Evolutionary conservation across 2,888 invertebrate species (phyloP).

Genomic region (Pemphredon lugubris): DNA sequence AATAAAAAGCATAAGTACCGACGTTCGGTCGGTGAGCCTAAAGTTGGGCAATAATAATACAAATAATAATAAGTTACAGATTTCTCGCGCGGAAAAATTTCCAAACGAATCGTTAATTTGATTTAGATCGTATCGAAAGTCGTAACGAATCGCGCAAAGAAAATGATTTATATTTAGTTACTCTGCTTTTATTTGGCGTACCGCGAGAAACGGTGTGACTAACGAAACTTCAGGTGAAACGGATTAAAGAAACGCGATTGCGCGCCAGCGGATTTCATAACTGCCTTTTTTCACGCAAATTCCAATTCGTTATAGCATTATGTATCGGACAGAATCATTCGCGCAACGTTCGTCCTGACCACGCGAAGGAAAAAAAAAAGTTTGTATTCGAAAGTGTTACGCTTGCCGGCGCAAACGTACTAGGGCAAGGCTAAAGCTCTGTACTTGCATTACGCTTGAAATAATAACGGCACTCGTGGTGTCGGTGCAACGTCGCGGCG

Average conservation of each 20-base stretch:
- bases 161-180: too few relatives aligned
- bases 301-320: constrained; percentile 16
- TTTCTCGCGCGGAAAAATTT: too few relatives aligned
- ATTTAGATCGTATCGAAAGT: too few relatives aligned
- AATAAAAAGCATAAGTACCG: too few relatives aligned
- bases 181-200: too few relatives aligned
- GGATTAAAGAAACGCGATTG: constrained; percentile 10
- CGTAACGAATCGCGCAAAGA: too few relatives aligned
- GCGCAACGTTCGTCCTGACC: neutral
- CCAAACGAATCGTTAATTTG: too few relatives aligned
- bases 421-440: constrained; percentile 6
- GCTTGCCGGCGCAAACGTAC: constrained; percentile 7
- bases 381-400: constrained; percentile 32
- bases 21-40: too few relatives aligned
- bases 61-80: too few relatives aligned
- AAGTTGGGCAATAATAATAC: too few relatives aligned
- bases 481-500: neutral
- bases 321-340: neutral
- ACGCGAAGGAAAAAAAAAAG: too few relatives aligned
- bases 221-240: constrained; percentile 2
- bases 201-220: neutral
- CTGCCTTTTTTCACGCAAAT: constrained; percentile 7
- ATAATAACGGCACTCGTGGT: neutral
- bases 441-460: neutral
- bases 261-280: constrained; percentile 27